phyloP scores from a whole-genome alignment of 37 sponge, comb jelly and placozoan species.

The Cliona cf. orientalis region DNA sequence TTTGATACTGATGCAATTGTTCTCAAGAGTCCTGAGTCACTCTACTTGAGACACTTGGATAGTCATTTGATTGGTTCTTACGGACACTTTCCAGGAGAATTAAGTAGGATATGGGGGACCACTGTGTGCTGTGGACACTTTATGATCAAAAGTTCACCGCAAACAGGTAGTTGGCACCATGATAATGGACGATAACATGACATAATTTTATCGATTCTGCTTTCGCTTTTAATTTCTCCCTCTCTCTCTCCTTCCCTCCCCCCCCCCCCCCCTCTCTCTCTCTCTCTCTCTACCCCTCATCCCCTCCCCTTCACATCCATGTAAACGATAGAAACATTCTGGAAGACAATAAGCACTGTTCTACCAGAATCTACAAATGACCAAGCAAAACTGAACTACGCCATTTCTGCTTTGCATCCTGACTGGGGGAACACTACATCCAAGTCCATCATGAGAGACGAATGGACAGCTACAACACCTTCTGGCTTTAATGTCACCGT shows the following conservation, averaged over 20 bases:
- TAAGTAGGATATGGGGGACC: background rate
- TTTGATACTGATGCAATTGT: slow-evolving; percentile 35
- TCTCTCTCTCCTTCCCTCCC: too few relatives aligned
- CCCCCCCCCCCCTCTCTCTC: background rate
- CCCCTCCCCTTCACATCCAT: background rate
- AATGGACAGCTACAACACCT: background rate
- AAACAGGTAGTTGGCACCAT: slow-evolving; percentile 8
- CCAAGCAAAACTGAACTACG: slow-evolving; percentile 12
- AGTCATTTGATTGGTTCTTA: slow-evolving; percentile 24
- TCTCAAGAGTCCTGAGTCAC: slow-evolving; percentile 20
- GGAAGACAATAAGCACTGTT: background rate
- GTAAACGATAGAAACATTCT: background rate
- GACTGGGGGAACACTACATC: background rate
- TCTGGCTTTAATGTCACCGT: slow-evolving; percentile 2
- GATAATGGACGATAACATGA: background rate
- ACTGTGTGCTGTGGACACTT: slow-evolving; percentile 19
- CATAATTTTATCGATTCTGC: background rate
- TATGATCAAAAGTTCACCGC: background rate
- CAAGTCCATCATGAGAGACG: background rate
- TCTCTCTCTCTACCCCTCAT: background rate
- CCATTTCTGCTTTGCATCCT: background rate
- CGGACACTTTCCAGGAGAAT: slow-evolving; percentile 1
- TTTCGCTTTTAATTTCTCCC: background rate
- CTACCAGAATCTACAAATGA: background rate
- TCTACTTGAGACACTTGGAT: background rate